Evolutionary conservation across 2,888 invertebrate species (phyloP).

Genomic region (Trilocha varians): DNA sequence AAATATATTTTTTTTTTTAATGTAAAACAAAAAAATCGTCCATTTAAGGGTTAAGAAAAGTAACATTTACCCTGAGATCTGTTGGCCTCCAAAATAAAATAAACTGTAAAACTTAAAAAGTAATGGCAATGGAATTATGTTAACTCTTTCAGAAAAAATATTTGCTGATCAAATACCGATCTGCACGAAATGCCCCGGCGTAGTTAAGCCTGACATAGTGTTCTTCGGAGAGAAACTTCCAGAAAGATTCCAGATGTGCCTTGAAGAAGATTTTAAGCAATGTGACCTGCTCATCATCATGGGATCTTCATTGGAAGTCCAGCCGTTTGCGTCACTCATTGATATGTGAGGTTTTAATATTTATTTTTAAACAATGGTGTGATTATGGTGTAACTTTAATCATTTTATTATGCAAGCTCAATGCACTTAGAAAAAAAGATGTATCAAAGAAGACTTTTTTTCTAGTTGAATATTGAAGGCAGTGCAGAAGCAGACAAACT

Average conservation of each 20-base stretch:
- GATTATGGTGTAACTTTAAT: too few species aligned
- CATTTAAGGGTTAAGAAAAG: too few species aligned
- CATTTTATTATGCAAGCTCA: too few species aligned
- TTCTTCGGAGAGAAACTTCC: slow-evolving; percentile 96
- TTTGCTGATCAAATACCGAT: slow-evolving; percentile 82
- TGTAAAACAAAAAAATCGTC: too few species aligned
- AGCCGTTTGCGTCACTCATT: slow-evolving; percentile 93
- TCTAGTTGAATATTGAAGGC: too few species aligned
- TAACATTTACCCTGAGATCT: too few species aligned
- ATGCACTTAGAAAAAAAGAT: too few species aligned
- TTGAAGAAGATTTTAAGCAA: slow-evolving; percentile 82
- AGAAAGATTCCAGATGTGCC: slow-evolving; percentile 78
- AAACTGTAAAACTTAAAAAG: too few species aligned
- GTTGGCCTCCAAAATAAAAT: neutral
- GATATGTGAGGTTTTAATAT: slow-evolving; percentile 74
- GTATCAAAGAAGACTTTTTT: too few species aligned
- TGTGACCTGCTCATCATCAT: slow-evolving; percentile 95
- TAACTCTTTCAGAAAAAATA: slow-evolving; percentile 76
- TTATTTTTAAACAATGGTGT: neutral
- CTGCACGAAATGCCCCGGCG: slow-evolving; percentile 82
- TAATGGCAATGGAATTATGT: too few species aligned
- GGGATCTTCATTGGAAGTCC: slow-evolving; percentile 95
- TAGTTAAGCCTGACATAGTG: slow-evolving; percentile 96
- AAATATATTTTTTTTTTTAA: too few species aligned
- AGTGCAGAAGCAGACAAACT: too few species aligned